Conservation (phyloP, 2,888 invertebrate genomes). For the Sinotaia quadrata region DNA sequence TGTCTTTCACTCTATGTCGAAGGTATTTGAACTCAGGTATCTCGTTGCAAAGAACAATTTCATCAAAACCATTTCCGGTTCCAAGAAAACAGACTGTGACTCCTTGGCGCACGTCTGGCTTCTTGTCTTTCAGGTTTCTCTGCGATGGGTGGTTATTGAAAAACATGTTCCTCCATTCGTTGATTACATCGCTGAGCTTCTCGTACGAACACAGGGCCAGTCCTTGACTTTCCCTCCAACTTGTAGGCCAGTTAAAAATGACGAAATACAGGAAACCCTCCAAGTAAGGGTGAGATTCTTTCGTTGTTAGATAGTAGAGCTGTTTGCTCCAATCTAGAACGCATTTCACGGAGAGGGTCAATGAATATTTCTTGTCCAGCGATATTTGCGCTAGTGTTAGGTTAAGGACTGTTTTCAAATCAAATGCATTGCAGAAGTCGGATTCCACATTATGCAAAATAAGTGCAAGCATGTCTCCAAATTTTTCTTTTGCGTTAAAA, state of each 20-base stretch:
- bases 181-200: constrained; percentile 34
- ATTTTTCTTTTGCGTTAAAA: constrained; percentile 19
- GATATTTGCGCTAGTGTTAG: constrained; percentile 32
- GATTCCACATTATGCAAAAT: constrained; percentile 36
- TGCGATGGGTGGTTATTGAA: constrained; percentile 43
- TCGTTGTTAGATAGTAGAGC: constrained; percentile 30
- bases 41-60: constrained; percentile 40
- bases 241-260: constrained; percentile 42
- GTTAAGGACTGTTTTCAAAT: constrained; percentile 36
- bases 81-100: constrained; percentile 48
- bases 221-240: constrained; percentile 19
- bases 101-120: constrained; percentile 37
- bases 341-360: constrained; percentile 11
- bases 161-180: constrained; percentile 44
- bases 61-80: constrained; percentile 36
- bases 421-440: constrained; percentile 34
- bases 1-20: constrained; percentile 29
- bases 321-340: constrained; percentile 36
- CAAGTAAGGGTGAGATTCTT: constrained; percentile 3
- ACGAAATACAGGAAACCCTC: constrained; percentile 39
- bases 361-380: constrained; percentile 4
- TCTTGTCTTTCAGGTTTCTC: constrained; percentile 35
- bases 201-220: constrained; percentile 27
- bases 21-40: constrained; percentile 22
- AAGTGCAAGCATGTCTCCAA: constrained; percentile 20